phyloP scores from a whole-genome alignment of 2,113 vertebrate genomes.

The Rhabdomys dilectus region DNA sequence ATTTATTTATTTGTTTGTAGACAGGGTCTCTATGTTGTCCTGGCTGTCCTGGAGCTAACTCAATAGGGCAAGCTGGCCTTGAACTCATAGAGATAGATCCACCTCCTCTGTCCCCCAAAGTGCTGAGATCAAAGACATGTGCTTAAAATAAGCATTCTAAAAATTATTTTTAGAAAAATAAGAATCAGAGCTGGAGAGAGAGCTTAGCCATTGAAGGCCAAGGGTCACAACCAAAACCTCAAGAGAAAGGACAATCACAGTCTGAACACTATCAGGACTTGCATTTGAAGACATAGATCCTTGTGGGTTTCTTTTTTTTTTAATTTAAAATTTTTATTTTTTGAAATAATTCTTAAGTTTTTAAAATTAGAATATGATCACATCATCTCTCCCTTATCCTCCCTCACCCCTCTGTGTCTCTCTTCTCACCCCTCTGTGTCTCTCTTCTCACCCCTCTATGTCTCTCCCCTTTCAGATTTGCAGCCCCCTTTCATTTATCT shows the following conservation, averaged over 20 bases:
- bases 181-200: not conserved
- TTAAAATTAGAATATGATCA: not conserved
- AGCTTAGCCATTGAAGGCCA: not conserved
- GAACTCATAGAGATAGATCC: not conserved
- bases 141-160: not conserved
- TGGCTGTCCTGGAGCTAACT: not conserved
- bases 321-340: not conserved
- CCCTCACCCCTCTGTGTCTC: not conserved
- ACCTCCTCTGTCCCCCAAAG: not conserved
- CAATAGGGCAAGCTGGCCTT: not conserved
- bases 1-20: not conserved
- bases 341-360: not conserved
- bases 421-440: not conserved
- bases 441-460: not conserved
- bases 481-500: conserved; percentile 10
- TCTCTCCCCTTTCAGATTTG: not conserved
- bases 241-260: not conserved
- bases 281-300: not conserved
- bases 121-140: not conserved
- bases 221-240: not conserved
- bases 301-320: not conserved
- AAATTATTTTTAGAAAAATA: not conserved
- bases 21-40: not conserved
- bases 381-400: not conserved
- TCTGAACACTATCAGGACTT: not conserved